A percentile compares a stretch with the other conserved stretches of the same genome.
Conservation (phyloP, 1,140 invertebrate genomes). For the Camponotus pennsylvanicus region DNA sequence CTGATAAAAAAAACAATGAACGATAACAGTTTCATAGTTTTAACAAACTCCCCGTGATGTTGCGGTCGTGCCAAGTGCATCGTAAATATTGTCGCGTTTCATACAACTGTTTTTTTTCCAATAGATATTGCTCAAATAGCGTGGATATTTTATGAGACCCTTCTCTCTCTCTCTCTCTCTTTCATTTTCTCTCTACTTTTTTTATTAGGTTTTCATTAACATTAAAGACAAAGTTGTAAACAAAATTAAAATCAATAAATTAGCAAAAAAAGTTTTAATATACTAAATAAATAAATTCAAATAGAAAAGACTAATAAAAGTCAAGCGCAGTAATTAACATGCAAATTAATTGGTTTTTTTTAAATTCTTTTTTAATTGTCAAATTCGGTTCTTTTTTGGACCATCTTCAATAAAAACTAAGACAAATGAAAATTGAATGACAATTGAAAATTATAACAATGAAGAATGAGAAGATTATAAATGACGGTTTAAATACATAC, state of each 20-base stretch:
- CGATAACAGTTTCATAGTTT: not conserved
- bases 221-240: not conserved
- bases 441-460: too few species aligned
- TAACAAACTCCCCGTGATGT: not conserved
- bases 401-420: too few species aligned
- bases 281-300: too few species aligned
- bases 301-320: too few species aligned
- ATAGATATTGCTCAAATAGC: not conserved
- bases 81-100: constrained; percentile 5
- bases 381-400: too few species aligned
- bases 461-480: too few species aligned
- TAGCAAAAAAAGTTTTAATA: too few species aligned
- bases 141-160: not conserved
- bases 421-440: too few species aligned
- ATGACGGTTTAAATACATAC: too few species aligned
- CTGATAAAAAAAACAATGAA: constrained; percentile 2
- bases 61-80: not conserved
- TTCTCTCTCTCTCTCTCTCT: not conserved
- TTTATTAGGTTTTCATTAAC: not conserved
- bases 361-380: too few species aligned
- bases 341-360: too few species aligned
- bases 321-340: too few species aligned
- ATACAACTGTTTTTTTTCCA: not conserved
- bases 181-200: not conserved
- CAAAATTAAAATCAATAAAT: not conserved